phyloP scores from a whole-genome alignment of 35 echinoderm and acorn worm species.

The Diadema setosum region DNA sequence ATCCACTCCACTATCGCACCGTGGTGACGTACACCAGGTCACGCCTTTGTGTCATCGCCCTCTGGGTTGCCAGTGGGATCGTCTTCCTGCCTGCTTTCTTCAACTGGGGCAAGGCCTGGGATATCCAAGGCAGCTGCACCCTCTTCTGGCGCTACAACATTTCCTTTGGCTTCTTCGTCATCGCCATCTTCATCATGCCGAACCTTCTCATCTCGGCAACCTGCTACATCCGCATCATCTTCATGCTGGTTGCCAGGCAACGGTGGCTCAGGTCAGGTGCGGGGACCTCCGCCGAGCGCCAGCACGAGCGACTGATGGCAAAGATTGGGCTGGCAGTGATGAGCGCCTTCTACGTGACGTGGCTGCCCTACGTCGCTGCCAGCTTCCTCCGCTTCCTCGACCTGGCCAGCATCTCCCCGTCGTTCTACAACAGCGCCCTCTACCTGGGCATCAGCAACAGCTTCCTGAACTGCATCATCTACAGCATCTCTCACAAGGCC shows the following conservation, averaged over 20 bases:
- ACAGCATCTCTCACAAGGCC: slow-evolving; percentile 71
- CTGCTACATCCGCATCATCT: slow-evolving; percentile 52
- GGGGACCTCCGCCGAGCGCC: not conserved
- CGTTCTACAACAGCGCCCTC: slow-evolving; percentile 33
- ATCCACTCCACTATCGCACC: slow-evolving; percentile 53
- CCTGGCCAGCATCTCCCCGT: not conserved
- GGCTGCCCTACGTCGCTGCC: slow-evolving; percentile 58
- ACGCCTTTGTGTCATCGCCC: not conserved
- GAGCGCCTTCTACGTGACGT: slow-evolving; percentile 80
- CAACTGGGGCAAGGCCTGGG: not conserved
- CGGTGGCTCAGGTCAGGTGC: slow-evolving; percentile 4
- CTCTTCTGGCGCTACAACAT: slow-evolving; percentile 50
- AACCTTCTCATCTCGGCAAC: slow-evolving; percentile 52
- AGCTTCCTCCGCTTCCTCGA: slow-evolving; percentile 6
- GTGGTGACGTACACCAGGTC: slow-evolving; percentile 28
- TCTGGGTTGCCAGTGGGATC: slow-evolving; percentile 42
- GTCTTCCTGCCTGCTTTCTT: slow-evolving; percentile 58
- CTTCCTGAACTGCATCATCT: slow-evolving; percentile 80
- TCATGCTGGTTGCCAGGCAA: not conserved
- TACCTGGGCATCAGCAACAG: slow-evolving; percentile 77
- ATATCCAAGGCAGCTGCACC: not conserved
- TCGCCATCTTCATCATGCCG: slow-evolving; percentile 54
- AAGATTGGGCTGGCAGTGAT: slow-evolving; percentile 68
- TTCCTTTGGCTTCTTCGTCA: slow-evolving; percentile 40
- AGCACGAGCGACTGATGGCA: slow-evolving; percentile 60